A percentile compares a stretch with the other conserved stretches of the same genome.
Conservation (phyloP, 1,140 invertebrate genomes). For the Microplitis mediator region DNA sequence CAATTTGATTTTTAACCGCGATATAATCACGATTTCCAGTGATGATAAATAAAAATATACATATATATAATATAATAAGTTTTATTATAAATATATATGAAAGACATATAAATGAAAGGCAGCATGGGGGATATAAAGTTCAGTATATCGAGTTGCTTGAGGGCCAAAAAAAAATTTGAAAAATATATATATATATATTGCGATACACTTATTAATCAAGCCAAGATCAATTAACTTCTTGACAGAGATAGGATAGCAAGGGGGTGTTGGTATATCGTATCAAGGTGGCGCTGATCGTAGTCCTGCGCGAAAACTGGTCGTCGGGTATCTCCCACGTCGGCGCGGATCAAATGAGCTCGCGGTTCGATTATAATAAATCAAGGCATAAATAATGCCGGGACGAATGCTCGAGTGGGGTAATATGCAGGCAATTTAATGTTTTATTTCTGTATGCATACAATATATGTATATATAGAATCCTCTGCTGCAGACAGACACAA, state of each 20-base stretch:
- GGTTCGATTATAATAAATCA: slow-evolving; percentile 62
- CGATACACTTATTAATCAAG: slow-evolving; percentile 19
- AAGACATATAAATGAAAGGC: neutral
- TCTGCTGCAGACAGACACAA: slow-evolving; percentile 18
- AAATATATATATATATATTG: neutral
- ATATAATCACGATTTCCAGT: slow-evolving; percentile 7
- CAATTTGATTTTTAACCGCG: slow-evolving; percentile 4
- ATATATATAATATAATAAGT: neutral
- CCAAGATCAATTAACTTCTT: slow-evolving; percentile 17
- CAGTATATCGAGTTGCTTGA: neutral
- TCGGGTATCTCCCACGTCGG: slow-evolving; percentile 17
- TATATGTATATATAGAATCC: too few species aligned
- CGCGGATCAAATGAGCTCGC: slow-evolving; percentile 30
- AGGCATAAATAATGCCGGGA: slow-evolving; percentile 60
- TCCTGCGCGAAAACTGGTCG: slow-evolving; percentile 17
- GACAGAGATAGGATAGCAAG: neutral
- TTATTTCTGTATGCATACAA: neutral
- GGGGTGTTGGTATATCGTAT: neutral
- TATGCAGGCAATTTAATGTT: slow-evolving; percentile 17
- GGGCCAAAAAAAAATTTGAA: slow-evolving; percentile 3
- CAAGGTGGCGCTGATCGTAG: slow-evolving; percentile 20
- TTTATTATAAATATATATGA: neutral
- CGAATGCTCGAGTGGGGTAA: slow-evolving; percentile 45
- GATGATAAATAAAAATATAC: neutral
- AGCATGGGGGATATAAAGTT: neutral